A percentile compares a stretch with the other conserved stretches of the same genome.
These are phyloP conservation scores for Syrista parreyssii DNA, from an alignment of 2,888 invertebrate species.

Conservation along the genomic window DNA sequence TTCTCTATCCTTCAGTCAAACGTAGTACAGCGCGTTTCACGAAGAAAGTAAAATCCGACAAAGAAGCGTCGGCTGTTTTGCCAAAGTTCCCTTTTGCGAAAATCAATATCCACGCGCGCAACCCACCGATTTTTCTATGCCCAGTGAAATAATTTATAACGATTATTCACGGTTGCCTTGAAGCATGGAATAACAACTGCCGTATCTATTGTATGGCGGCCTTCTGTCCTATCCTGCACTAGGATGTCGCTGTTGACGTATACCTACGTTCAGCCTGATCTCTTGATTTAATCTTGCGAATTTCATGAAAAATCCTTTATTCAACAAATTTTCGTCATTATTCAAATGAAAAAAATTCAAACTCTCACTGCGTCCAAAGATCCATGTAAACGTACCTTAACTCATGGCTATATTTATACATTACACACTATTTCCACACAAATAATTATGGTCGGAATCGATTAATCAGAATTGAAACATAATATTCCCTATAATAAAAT, in stretches of 20 bases:
- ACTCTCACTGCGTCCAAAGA: neutral
- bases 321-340: neutral
- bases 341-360: neutral
- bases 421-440: neutral
- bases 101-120: slow-evolving; percentile 7
- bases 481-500: neutral
- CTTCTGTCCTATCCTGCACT: neutral
- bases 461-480: neutral
- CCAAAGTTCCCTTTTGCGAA: slow-evolving; percentile 10
- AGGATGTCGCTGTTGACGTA: neutral
- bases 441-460: neutral
- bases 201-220: slow-evolving; percentile 36
- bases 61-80: slow-evolving; percentile 5
- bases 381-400: neutral
- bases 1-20: slow-evolving; percentile 7
- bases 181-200: slow-evolving; percentile 35
- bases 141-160: slow-evolving; percentile 44
- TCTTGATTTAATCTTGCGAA: slow-evolving; percentile 49
- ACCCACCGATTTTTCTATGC: neutral
- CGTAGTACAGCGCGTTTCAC: neutral
- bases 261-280: slow-evolving; percentile 49
- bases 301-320: slow-evolving; percentile 17
- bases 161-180: slow-evolving; percentile 54
- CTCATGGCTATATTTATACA: neutral
- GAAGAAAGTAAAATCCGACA: neutral